Conservation (phyloP, 2,888 invertebrate species). For the Harpalus rubripes region DNA sequence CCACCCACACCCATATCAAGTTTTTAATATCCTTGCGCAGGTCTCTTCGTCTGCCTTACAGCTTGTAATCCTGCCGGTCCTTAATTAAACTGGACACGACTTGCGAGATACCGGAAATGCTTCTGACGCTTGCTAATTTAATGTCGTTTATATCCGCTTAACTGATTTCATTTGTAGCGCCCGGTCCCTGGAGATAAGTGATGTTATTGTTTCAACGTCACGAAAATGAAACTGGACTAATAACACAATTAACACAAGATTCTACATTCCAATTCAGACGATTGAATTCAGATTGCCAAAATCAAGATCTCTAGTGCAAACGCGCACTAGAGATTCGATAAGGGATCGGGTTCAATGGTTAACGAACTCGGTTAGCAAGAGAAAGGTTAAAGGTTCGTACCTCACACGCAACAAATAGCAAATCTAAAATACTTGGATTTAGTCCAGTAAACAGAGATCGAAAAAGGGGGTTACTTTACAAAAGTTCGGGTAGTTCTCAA, state of each 20-base stretch:
- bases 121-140: slow-evolving; percentile 52
- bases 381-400: background rate
- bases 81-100: slow-evolving; percentile 49
- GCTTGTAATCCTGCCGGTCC: slow-evolving; percentile 19
- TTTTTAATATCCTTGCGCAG: background rate
- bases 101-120: slow-evolving; percentile 48
- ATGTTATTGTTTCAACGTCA: slow-evolving; percentile 12
- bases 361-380: background rate
- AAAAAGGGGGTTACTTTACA: no score
- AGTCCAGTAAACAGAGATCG: no score
- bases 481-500: no score
- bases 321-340: background rate
- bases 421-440: background rate
- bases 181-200: background rate
- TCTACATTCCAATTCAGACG: background rate
- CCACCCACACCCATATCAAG: background rate
- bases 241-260: background rate
- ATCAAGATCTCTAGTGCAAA: background rate
- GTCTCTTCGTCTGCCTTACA: background rate
- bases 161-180: slow-evolving; percentile 42
- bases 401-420: background rate
- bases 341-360: background rate
- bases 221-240: slow-evolving; percentile 5
- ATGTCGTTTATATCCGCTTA: slow-evolving; percentile 50
- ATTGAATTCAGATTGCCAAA: background rate